Base-by-base conservation (phyloP, 2,113 vertebrate genomes). In the Glaucidium brasilianum region DNA sequence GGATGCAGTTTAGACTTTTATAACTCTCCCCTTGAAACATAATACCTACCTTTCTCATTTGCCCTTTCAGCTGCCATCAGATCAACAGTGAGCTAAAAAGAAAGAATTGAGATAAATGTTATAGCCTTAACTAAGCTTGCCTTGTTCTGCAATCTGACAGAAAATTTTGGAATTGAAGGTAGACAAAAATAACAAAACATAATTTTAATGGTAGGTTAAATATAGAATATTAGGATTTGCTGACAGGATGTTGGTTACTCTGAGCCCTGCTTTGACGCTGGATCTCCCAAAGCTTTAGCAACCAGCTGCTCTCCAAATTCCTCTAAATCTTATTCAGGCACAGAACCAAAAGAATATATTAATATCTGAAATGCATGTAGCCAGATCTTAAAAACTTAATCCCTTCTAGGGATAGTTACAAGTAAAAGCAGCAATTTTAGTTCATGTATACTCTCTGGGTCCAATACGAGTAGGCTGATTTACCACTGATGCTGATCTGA, bases 1-100 rank as follows among this genome's bases (percentile, higher is more conserved):
- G 3, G 92, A 96, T 95, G 88, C 79, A 96, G 96, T 97, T 98
- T 95, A 95, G 79, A 58, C 39, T 97, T 98, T 71, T 90, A 96
- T 98, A 97, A 98, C 62, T 85, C 91, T 89, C 66, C 78, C 39
- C 78, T 50, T 75, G 94, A 94, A 96, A 95, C 53, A 69, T 91
- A 94, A 94, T 62, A 73, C 32, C 27, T 89, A 50, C 58, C 71
- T 95, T 88, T 85, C 59, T 85, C 62, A 49, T 81, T 64, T 95
- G 79, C 68, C 92, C 87, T 95, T 97, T 90, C 82, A 85, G 83
- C 86, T 83, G 41, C 67, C 72, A 63, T 93, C 68, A 86, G 58
- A 92, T 37, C 92, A 90, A 85, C 77, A 71, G 39, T 0, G 4
- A 94, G 77, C 47, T 67, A 45, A 73, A 92, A 81, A 17, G 77